Evolutionary conservation across 2,888 invertebrate species (phyloP), one percentile per base, ranked within the genome.

Genomic region (Lepetodrilus schrolli): DNA sequence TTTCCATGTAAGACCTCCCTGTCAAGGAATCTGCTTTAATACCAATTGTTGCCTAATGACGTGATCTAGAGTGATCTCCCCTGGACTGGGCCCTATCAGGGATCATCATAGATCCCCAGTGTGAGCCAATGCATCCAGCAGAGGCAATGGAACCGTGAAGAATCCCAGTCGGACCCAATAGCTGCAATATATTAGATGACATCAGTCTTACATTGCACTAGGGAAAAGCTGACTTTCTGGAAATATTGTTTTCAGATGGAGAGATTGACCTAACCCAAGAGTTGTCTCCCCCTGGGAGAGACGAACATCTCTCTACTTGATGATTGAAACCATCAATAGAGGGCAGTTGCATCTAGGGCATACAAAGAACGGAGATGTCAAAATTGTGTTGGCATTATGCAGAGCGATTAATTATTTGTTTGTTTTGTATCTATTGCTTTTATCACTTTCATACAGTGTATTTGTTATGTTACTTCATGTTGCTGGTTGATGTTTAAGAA

Each of bases 11-110:
- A n/a, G n/a, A n/a, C n/a, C n/a, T n/a, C n/a, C n/a, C n/a, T n/a
- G n/a, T n/a, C n/a, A n/a, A n/a, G n/a, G n/a, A n/a, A n/a, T 58
- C 58, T 34, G 26, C 17, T 58, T 58, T 58, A 30, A 34, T 58
- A 58, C 34, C 58, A 58, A 58, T 58, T 58, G 58, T 58, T 30
- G 58, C 17, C 34, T 58, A 58, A 58, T 58, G 58, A 58, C 58
- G 30, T 58, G 58, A 30, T 58, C 30, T 58, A 34, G 17, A 2
- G 58, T 17, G 17, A 58, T 58, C 34, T 34, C 17, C 17, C 43
- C 13, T 17, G 4, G 43, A 17, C 43, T 17, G 17, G 13, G n/a
- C 17, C 43, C 43, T 17, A 43, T 17, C 43, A 43, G 43, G 43
- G 43, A 17, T n/a, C n/a, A 43, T 43, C 43, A 5, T 43, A 17